Evolutionary conservation across 2,888 invertebrate species (phyloP), one percentile per base, ranked within the genome.

Genomic region (Drosophila peninsularis): DNA sequence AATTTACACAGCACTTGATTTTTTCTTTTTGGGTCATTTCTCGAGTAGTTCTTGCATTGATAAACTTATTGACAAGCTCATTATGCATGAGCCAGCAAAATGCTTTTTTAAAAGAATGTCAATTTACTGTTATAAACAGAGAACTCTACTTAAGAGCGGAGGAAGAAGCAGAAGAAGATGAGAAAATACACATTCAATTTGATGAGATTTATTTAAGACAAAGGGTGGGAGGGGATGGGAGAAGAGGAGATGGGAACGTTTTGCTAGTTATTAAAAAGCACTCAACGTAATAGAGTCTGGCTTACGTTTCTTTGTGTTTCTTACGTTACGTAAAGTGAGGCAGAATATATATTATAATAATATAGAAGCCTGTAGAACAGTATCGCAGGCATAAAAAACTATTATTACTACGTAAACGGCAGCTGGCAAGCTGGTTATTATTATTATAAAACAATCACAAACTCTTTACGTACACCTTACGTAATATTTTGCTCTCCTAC

Each of bases 11-110:
- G 75, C 83, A 83, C 79, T 86, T 83, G 71, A 86, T 80, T 74
- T 72, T 55, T 64, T 62, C 52, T 71, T 75, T 80, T 76, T 74
- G 75, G 82, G 77, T 79, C 79, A 82, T 60, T 62, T 55, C 45
- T 58, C 54, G 57, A 79, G 83, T 86, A 73, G 76, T 85, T 82
- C 63, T 71, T 76, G 68, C 49, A 65, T 77, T 83, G 87, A 86
- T 86, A 81, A 79, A 86, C 77, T 75, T 83, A 86, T 81, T 86
- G 86, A 86, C 83, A 84, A 75, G 77, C 79, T 86, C 73, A 81
- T 84, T 81, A 83, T 79, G 74, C 71, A 75, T 58, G 17, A 39
- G 50, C 36, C 42, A 21, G 42, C 44, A 36, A 39, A 61, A 68
- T 60, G 39, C 19, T 27, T 39, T 67, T 58, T 72, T 57, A 50